Evolutionary conservation across 2,113 vertebrate species (phyloP), one percentile per base, ranked within the genome.

Genomic region (Nestor notabilis): DNA sequence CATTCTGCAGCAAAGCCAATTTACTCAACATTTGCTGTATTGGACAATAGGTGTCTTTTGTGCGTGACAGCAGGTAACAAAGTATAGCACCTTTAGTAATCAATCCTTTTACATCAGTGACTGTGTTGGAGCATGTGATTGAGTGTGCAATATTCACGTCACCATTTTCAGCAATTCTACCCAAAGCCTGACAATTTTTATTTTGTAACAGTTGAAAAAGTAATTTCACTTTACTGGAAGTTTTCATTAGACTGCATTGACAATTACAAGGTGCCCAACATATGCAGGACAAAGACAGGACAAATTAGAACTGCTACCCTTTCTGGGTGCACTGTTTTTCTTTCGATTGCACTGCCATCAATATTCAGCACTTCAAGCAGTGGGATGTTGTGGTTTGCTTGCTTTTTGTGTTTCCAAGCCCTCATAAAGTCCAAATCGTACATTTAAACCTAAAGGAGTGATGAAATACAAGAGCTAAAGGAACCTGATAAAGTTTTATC

Each of bases 81-180:
- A 33, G 33, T 31, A 18, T 16, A 27, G 27, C 39, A 66, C 20
- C 27, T 81, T 90, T 55, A 56, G 18, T 14, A 50, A 43, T 80
- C 3, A 10, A 1, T 17, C 79, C 47, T 86, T 86, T 83, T n/a
- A 18, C 33, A 66, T 61, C 29, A 78, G 24, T 71, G 33, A 63
- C n/a, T 69, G 9, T 50, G 88, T 43, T 53, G 56, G 35, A 74
- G 11, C 28, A 63, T 83, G 49, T 41, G 37, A 83, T 58, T 70
- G 44, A 81, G 31, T 19, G 29, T 66, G 43, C 4, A 4, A 28
- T 88, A 90, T 88, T 86, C 68, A 20, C n/a, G 19, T 53, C 23
- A 79, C 27, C 10, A 17, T 86, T 93, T 94, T 92, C 75, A 90
- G 53, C 29, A 65, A 43, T 83, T 85, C 93, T 72, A 58, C 66